phyloP scores from a whole-genome alignment of 1,140 invertebrate species.

The Lanistes nyassanus region DNA sequence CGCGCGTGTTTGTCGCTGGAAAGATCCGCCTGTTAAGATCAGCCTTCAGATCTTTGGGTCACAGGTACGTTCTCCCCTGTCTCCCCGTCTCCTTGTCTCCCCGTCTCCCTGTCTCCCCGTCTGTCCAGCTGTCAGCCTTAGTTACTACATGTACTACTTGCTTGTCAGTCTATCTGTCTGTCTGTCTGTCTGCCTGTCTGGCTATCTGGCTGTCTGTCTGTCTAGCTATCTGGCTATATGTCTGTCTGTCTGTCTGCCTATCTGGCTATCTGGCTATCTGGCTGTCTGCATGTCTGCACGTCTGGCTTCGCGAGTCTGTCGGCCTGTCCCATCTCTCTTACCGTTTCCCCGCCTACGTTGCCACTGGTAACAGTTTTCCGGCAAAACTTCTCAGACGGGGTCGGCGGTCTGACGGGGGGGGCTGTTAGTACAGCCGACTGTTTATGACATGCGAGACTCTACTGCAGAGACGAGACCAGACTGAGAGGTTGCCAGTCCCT shows the following conservation, averaged over 20 bases:
- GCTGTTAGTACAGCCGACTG: neutral
- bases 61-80: neutral
- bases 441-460: neutral
- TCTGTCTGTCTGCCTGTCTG: constrained; percentile 1
- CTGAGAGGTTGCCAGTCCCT: constrained; percentile 6
- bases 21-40: neutral
- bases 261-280: constrained; percentile 2
- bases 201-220: constrained; percentile 9
- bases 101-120: constrained; percentile 1
- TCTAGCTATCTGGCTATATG: constrained; percentile 6
- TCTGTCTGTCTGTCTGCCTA: constrained; percentile 18
- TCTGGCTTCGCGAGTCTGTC: neutral
- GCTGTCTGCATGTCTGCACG: neutral
- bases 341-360: neutral
- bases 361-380: neutral
- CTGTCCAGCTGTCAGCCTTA: neutral
- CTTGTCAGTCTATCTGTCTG: neutral
- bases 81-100: constrained; percentile 9
- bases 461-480: neutral
- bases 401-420: neutral
- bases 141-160: neutral
- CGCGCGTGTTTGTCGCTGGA: neutral
- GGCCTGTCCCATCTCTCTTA: neutral
- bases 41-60: neutral
- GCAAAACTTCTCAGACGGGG: neutral